These are phyloP conservation scores for Anthopleura xanthogrammica DNA, from an alignment of 92 coral and sea anemone genomes.

Conservation along the genomic window DNA sequence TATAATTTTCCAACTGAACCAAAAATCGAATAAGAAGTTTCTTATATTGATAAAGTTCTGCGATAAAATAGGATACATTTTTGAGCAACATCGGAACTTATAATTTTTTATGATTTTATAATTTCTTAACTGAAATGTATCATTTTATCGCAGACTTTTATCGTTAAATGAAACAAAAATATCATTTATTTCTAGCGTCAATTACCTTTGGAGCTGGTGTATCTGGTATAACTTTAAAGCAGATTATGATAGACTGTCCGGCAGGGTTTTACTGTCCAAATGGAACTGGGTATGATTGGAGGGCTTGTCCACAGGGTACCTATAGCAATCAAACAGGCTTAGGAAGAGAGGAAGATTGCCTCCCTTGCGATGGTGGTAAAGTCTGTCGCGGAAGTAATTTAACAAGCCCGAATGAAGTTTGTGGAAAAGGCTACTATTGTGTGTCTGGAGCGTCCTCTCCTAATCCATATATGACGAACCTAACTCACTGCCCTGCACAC, in stretches of 20 bases:
- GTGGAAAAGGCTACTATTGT: constrained; percentile 89
- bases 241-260: constrained; percentile 76
- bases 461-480: constrained; percentile 87
- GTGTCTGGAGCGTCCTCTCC: constrained; percentile 84
- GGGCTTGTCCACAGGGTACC: constrained; percentile 88
- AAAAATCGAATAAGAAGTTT: too few species aligned
- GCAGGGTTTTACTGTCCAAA: constrained; percentile 91
- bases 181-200: background rate
- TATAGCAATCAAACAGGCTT: constrained; percentile 66
- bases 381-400: constrained; percentile 81
- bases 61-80: too few species aligned
- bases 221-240: constrained; percentile 15
- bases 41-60: too few species aligned
- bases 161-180: too few species aligned
- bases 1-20: too few species aligned
- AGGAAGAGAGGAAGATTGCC: constrained; percentile 85
- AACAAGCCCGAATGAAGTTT: constrained; percentile 77
- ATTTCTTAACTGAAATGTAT: too few species aligned
- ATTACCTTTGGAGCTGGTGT: background rate
- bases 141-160: too few species aligned
- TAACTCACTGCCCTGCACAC: constrained; percentile 92
- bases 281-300: constrained; percentile 90
- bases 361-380: constrained; percentile 90
- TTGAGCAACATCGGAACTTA: too few species aligned
- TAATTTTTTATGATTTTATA: too few species aligned